Evolutionary conservation across 2,797 vertebrate genomes (phyloP).

Genomic region (Sylvilagus floridanus): DNA sequence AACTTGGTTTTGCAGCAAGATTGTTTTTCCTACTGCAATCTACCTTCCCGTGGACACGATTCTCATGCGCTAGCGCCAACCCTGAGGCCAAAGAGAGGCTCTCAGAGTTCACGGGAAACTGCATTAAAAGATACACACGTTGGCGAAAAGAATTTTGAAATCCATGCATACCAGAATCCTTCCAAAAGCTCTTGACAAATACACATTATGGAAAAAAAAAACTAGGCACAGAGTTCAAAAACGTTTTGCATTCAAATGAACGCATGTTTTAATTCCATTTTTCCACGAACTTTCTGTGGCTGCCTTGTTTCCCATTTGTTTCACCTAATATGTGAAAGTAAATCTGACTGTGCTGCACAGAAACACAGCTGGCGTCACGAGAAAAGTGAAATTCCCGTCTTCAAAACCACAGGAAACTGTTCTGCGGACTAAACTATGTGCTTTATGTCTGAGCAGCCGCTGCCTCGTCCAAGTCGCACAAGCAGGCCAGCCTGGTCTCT

Average conservation of each 20-base stretch:
- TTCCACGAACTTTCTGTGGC: too few relatives aligned
- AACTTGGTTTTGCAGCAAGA: fast-evolving
- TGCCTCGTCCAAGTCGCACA: not conserved
- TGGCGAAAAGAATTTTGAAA: too few relatives aligned
- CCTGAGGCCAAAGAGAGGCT: too few relatives aligned
- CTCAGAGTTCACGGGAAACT: too few relatives aligned
- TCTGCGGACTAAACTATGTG: not conserved
- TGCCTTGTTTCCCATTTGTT: not conserved
- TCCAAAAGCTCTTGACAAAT: too few relatives aligned
- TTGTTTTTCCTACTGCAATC: not conserved
- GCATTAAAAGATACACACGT: too few relatives aligned
- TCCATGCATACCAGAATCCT: too few relatives aligned
- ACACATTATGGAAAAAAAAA: too few relatives aligned
- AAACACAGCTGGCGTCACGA: not conserved
- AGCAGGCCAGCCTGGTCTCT: not conserved
- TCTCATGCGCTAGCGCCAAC: not conserved
- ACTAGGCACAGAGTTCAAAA: too few relatives aligned
- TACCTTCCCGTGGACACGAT: not conserved
- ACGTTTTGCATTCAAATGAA: too few relatives aligned
- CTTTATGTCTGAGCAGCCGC: not conserved
- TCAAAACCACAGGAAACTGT: not conserved
- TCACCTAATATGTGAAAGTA: not conserved
- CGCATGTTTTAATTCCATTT: too few relatives aligned
- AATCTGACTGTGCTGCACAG: not conserved
- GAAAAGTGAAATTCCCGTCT: not conserved